Conservation (phyloP, 1,140 invertebrate genomes). For the Zaprionus gabonicus region DNA sequence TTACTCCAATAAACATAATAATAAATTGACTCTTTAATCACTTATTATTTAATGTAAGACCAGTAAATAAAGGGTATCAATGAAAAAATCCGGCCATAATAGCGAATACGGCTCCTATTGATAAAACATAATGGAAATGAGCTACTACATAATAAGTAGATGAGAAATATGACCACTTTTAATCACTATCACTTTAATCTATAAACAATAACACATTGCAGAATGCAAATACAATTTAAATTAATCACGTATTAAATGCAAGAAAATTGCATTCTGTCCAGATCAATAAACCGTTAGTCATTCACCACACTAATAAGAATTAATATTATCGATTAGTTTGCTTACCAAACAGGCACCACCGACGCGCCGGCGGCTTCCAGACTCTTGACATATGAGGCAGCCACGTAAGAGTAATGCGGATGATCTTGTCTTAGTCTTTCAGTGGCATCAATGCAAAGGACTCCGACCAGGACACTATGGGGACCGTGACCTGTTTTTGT, state of each 20-base stretch:
- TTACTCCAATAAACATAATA: no score
- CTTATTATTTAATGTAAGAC: no score
- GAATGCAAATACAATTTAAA: no score
- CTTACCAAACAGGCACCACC: slow-evolving; percentile 93
- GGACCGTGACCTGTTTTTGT: slow-evolving; percentile 36
- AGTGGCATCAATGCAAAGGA: slow-evolving; percentile 88
- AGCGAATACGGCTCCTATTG: no score
- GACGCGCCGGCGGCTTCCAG: slow-evolving; percentile 92
- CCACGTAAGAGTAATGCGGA: slow-evolving; percentile 89
- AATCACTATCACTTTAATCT: no score
- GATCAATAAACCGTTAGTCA: neutral
- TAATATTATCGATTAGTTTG: neutral
- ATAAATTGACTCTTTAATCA: no score
- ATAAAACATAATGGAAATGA: no score
- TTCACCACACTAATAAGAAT: neutral
- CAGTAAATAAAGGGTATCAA: no score
- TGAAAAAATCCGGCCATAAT: no score
- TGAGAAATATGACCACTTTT: no score
- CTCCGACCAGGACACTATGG: slow-evolving; percentile 85
- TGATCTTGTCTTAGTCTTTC: slow-evolving; percentile 64
- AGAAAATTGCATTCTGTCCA: neutral
- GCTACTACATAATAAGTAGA: no score
- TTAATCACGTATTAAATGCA: neutral
- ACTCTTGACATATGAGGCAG: slow-evolving; percentile 94
- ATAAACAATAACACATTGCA: no score